A percentile compares a stretch with the other conserved stretches of the same genome.
phyloP scores from a whole-genome alignment of 1,140 invertebrate genomes.

The Drosophila nigromelanica region DNA sequence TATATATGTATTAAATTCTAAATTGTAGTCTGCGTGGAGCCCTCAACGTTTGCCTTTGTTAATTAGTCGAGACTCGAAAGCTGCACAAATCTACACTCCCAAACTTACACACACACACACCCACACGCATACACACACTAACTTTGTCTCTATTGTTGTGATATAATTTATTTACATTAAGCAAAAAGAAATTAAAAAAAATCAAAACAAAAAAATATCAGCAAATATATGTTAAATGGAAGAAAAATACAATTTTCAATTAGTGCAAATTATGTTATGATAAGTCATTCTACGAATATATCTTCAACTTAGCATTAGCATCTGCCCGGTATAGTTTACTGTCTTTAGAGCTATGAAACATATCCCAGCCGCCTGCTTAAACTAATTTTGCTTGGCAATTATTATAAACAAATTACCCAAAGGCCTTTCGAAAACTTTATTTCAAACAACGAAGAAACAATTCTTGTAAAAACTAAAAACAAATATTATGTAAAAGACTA shows the following conservation, averaged over 20 bases:
- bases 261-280: constrained; percentile 70
- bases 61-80: constrained; percentile 27
- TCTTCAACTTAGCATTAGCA: constrained; percentile 37
- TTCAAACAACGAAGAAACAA: constrained; percentile 33
- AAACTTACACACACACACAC: constrained; percentile 24
- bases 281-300: constrained; percentile 49
- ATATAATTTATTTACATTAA: constrained; percentile 79
- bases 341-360: constrained; percentile 60
- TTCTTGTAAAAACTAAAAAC: constrained; percentile 9
- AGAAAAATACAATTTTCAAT: constrained; percentile 60
- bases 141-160: constrained; percentile 79
- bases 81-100: constrained; percentile 34
- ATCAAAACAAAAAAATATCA: constrained; percentile 36
- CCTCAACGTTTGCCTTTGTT: constrained; percentile 27
- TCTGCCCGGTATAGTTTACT: constrained; percentile 16
- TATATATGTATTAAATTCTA: constrained; percentile 6
- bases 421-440: constrained; percentile 35
- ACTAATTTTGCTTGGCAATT: constrained; percentile 59
- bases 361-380: constrained; percentile 58
- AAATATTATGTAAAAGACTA: constrained; percentile 31
- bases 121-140: constrained; percentile 52
- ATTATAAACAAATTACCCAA: constrained; percentile 23
- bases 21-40: constrained; percentile 31
- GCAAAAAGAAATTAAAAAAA: constrained; percentile 39
- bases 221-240: constrained; percentile 39